phyloP scores from a whole-genome alignment of 2,888 invertebrate genomes.

The Diarsia mendica region DNA sequence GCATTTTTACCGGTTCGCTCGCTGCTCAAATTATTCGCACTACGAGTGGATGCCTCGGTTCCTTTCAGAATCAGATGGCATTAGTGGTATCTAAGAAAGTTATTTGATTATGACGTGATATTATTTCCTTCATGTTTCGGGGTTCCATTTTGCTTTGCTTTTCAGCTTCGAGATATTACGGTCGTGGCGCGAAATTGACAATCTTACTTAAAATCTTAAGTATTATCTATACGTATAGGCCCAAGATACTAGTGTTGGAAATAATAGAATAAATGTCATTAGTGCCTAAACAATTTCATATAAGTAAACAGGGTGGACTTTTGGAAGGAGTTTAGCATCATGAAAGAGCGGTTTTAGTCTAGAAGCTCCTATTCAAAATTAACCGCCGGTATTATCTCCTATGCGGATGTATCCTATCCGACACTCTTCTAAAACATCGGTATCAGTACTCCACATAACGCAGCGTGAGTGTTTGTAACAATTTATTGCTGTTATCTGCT shows the following conservation, averaged over 20 bases:
- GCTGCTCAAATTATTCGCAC: slow-evolving; percentile 28
- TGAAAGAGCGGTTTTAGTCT: background rate
- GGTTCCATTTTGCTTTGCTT: no score
- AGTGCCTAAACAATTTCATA: background rate
- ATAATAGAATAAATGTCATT: background rate
- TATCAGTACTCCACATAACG: slow-evolving; percentile 45
- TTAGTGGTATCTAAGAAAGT: slow-evolving; percentile 17
- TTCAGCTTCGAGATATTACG: background rate
- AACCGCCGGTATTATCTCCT: background rate
- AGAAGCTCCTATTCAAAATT: background rate
- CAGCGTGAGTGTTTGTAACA: slow-evolving; percentile 49
- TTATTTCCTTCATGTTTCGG: slow-evolving; percentile 10
- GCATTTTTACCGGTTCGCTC: slow-evolving; percentile 34
- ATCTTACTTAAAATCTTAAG: background rate
- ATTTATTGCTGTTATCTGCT: slow-evolving; percentile 59
- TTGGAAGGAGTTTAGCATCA: no score
- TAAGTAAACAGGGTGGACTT: background rate
- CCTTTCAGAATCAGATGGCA: slow-evolving; percentile 16
- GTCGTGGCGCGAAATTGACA: slow-evolving; percentile 3
- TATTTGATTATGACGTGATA: slow-evolving; percentile 28
- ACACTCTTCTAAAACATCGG: slow-evolving; percentile 36
- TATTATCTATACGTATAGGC: background rate
- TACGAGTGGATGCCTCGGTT: slow-evolving; percentile 13
- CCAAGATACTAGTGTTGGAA: background rate
- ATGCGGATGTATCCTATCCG: slow-evolving; percentile 15